Evolutionary conservation across 2,888 invertebrate species (phyloP).

Genomic region (Sphecodes monilicornis): DNA sequence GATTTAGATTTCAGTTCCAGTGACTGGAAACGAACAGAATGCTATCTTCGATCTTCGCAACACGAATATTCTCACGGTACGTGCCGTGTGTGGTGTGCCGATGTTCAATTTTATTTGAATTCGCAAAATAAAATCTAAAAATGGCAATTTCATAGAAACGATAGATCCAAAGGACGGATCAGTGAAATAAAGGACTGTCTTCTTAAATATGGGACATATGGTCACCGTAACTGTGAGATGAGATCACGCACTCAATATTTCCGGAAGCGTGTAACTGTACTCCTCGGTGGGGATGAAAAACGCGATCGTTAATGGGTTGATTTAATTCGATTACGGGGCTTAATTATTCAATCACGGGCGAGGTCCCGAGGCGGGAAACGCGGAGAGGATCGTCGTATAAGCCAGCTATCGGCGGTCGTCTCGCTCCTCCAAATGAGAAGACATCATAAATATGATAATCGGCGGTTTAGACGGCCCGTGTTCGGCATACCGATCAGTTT

Average conservation of each 20-base stretch:
- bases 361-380: conserved; percentile 38
- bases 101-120: no score
- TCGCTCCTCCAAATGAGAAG: conserved; percentile 56
- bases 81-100: no score
- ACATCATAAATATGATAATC: conserved; percentile 79
- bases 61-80: no score
- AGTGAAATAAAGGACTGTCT: not conserved
- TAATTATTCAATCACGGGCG: conserved; percentile 61
- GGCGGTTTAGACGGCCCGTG: conserved; percentile 73
- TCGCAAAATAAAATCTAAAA: not conserved
- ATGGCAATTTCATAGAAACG: not conserved
- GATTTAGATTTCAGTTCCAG: no score
- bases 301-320: conserved; percentile 36
- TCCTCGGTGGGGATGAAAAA: conserved; percentile 12
- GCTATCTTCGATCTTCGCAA: no score
- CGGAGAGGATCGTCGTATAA: conserved; percentile 33
- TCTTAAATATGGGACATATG: no score
- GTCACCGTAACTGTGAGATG: not conserved
- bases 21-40: no score
- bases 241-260: not conserved
- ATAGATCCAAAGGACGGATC: no score
- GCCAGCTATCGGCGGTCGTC: conserved; percentile 22
- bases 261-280: not conserved
- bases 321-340: conserved; percentile 58
- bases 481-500: conserved; percentile 73